Conservation (phyloP, 2,797 vertebrate genomes). For the Accipiter minullus region DNA sequence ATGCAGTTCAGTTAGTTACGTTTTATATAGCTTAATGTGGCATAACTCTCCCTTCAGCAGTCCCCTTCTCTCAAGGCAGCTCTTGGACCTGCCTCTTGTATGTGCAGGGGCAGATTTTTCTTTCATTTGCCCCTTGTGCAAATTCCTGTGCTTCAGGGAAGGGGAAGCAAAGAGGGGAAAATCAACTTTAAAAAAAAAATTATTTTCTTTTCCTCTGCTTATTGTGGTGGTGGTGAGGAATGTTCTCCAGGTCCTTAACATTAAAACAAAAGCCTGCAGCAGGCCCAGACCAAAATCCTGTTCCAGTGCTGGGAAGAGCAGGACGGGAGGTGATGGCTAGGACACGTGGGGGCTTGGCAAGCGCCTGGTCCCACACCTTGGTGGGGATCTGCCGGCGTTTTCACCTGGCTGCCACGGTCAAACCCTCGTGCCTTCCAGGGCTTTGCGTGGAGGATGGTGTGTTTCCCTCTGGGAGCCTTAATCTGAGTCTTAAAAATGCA, state of each 20-base stretch:
- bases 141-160: neutral
- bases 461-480: neutral
- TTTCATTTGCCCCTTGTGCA: neutral
- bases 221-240: neutral
- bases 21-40: neutral
- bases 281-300: neutral
- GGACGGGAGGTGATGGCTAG: neutral
- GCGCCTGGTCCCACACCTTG: too few relatives aligned
- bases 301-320: neutral
- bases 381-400: neutral
- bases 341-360: fast-evolving
- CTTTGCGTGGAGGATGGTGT: neutral
- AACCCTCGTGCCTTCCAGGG: neutral
- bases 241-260: neutral
- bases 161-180: neutral
- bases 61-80: neutral
- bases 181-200: neutral
- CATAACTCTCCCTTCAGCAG: neutral
- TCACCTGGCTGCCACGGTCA: neutral
- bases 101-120: neutral
- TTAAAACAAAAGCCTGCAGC: neutral
- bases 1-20: neutral
- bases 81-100: neutral
- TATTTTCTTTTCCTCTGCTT: neutral
- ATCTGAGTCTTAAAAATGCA: neutral